phyloP scores from a whole-genome alignment of 37 sponge, comb jelly and placozoan species.

The Aplysina aerophoba region DNA sequence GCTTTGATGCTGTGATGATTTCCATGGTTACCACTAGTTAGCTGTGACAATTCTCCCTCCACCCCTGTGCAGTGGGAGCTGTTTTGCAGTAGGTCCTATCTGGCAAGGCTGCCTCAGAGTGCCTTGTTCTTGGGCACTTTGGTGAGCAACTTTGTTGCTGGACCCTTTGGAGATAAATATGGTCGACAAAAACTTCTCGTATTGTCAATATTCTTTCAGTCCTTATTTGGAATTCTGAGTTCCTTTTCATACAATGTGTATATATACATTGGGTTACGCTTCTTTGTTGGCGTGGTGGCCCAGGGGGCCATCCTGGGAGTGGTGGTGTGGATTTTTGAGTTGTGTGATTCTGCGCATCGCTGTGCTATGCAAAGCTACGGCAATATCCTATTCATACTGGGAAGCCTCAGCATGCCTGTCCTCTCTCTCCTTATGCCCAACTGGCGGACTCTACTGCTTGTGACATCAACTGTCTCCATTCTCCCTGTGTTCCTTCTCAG shows the following conservation, averaged over 20 bases:
- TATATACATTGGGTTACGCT: background rate
- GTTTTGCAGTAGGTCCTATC: background rate
- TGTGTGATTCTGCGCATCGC: background rate
- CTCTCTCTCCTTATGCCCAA: background rate
- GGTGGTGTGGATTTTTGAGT: slow-evolving; percentile 4
- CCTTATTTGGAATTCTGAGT: background rate
- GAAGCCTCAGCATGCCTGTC: background rate
- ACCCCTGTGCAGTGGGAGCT: slow-evolving; percentile 9
- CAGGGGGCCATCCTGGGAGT: background rate
- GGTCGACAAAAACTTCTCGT: background rate
- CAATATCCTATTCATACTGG: background rate
- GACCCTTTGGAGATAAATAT: background rate
- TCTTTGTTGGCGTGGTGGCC: background rate
- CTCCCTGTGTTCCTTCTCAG: background rate
- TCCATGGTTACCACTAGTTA: too few species aligned
- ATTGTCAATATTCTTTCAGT: background rate
- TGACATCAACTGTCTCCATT: background rate
- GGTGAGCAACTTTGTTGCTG: background rate
- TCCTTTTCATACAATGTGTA: background rate
- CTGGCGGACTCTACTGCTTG: slow-evolving; percentile 3
- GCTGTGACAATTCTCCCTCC: too few species aligned
- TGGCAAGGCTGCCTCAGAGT: slow-evolving; percentile 16
- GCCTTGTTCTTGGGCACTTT: slow-evolving; percentile 10
- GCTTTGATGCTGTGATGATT: background rate
- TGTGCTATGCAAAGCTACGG: background rate